phyloP scores from a whole-genome alignment of 2,797 vertebrate genomes.

The Pogoniulus pusillus region DNA sequence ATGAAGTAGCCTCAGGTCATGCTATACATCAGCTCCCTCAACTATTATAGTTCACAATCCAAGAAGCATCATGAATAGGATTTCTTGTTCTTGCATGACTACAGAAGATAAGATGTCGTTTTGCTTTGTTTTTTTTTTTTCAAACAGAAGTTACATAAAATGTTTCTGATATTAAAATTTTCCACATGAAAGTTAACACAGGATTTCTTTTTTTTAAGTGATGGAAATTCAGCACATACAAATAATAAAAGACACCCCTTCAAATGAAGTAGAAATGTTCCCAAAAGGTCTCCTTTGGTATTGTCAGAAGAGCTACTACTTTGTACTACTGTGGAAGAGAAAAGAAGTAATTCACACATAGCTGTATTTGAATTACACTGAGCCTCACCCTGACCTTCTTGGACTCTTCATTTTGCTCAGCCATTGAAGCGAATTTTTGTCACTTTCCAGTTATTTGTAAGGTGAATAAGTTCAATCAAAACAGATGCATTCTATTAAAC shows the following conservation, averaged over 20 bases:
- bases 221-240: neutral
- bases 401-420: neutral
- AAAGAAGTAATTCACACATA: neutral
- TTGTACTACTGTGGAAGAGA: neutral
- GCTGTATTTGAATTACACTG: neutral
- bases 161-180: neutral
- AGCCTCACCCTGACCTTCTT: neutral
- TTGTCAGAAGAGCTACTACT: neutral
- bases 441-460: neutral
- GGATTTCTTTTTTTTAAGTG: neutral
- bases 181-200: neutral
- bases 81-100: neutral
- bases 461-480: neutral
- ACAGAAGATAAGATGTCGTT: neutral
- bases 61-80: neutral
- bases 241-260: neutral
- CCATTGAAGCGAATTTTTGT: neutral
- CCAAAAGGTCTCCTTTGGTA: neutral
- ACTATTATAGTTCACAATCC: neutral
- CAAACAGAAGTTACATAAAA: neutral
- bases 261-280: neutral
- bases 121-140: neutral
- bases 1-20: neutral
- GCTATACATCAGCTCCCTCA: neutral
- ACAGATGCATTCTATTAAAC: neutral